phyloP scores from a whole-genome alignment of 2,113 vertebrate species.

The Cygnus buccinator region DNA sequence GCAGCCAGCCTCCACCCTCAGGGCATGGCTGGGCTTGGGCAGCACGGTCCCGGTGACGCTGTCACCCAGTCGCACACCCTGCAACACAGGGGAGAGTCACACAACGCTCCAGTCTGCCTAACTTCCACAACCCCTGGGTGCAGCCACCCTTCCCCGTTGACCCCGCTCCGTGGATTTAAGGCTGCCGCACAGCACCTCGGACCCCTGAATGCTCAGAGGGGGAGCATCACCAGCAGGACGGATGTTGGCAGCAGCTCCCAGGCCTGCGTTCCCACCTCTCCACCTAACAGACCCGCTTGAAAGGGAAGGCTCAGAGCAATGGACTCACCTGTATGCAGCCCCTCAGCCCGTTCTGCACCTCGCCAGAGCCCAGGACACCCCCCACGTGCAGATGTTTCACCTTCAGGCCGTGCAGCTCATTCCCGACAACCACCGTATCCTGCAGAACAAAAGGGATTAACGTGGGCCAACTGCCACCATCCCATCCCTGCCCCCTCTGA shows the following conservation, averaged over 20 bases:
- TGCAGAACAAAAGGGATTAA: constrained; percentile 57
- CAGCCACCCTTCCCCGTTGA: neutral
- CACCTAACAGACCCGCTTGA: rapidly evolving
- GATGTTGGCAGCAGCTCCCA: neutral
- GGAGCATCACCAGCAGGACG: neutral
- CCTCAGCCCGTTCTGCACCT: constrained; percentile 89
- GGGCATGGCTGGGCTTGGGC: constrained; percentile 84
- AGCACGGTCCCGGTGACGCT: constrained; percentile 81
- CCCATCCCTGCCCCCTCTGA: neutral
- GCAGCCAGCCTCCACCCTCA: constrained; percentile 92
- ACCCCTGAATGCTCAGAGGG: neutral
- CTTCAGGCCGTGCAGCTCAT: constrained; percentile 93
- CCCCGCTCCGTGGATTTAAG: neutral
- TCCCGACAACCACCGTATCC: constrained; percentile 93
- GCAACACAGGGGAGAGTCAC: constrained; percentile 17
- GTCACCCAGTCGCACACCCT: constrained; percentile 94
- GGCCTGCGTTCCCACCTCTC: neutral
- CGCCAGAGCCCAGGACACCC: constrained; percentile 87
- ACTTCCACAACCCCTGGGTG: neutral
- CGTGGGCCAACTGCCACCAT: neutral
- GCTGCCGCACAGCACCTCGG: neutral
- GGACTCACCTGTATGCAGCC: constrained; percentile 94
- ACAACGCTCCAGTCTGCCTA: rapidly evolving
- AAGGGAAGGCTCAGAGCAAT: neutral
- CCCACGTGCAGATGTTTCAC: constrained; percentile 96